Evolutionary conservation across 2,888 invertebrate genomes (phyloP).

Genomic region (Sarcophaga variegata): DNA sequence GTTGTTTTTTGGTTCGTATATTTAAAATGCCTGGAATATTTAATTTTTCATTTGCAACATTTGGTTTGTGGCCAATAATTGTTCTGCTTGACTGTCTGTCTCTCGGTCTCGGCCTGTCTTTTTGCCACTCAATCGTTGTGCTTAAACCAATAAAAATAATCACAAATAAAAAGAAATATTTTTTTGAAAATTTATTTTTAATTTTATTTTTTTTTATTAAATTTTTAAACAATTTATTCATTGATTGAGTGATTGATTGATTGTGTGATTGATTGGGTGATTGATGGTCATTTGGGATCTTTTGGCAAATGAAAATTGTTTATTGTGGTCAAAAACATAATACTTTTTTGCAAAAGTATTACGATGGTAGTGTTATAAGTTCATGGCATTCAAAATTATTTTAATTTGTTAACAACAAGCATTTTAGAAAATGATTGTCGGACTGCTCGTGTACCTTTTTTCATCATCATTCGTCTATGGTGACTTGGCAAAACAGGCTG

Average conservation of each 20-base stretch:
- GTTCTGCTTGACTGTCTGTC: background rate
- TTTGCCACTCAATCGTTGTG: background rate
- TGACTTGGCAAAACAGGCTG: no score
- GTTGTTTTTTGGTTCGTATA: background rate
- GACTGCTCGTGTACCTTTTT: no score
- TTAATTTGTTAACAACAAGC: no score
- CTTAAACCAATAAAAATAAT: background rate
- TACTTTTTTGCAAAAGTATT: no score
- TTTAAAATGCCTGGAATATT: conserved; percentile 28
- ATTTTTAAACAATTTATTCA: background rate
- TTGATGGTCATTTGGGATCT: conserved; percentile 19
- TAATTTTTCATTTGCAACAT: conserved; percentile 37
- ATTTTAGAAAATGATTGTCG: no score
- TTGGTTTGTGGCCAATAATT: conserved; percentile 21
- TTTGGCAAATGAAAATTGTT: background rate
- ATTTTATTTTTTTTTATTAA: background rate
- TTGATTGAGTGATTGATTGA: background rate
- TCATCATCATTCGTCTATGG: no score
- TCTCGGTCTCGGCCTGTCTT: background rate
- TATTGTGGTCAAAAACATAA: background rate
- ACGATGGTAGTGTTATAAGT: no score
- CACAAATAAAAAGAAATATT: background rate
- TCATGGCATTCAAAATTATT: no score
- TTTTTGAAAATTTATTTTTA: background rate
- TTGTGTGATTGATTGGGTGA: background rate